phyloP scores from a whole-genome alignment of 2,797 vertebrate species.

The Otus scops region DNA sequence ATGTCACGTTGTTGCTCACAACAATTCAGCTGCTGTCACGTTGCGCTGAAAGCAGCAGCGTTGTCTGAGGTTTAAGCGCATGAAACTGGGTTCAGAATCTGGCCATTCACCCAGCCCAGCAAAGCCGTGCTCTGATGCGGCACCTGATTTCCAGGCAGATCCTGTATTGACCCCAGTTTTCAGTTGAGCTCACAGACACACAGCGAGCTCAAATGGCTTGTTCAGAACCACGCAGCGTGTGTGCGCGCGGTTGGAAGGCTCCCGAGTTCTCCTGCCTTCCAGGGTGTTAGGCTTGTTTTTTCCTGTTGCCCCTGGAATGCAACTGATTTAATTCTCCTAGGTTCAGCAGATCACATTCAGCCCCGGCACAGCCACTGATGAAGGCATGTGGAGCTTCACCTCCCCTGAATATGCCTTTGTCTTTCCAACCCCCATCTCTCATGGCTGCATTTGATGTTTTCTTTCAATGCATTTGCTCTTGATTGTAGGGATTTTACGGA shows the following conservation, averaged over 20 bases:
- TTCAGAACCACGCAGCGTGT: not conserved
- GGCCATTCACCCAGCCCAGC: not conserved
- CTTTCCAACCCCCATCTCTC: not conserved
- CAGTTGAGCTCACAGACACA: not conserved
- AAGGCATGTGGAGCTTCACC: not conserved
- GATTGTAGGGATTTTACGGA: conserved; percentile 91
- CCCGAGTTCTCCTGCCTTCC: conserved; percentile 6
- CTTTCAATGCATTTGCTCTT: conserved; percentile 14
- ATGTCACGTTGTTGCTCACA: not conserved
- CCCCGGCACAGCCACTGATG: not conserved
- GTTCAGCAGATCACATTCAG: conserved; percentile 17
- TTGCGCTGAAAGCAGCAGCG: not conserved
- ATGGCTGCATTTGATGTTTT: not conserved
- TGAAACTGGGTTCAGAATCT: not conserved
- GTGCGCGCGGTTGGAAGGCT: not conserved
- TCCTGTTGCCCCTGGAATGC: not conserved
- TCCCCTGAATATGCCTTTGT: not conserved
- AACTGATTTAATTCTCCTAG: conserved; percentile 7
- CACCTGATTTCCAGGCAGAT: not conserved
- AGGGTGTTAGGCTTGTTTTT: not conserved
- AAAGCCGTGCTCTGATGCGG: accelerated
- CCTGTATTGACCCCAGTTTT: not conserved
- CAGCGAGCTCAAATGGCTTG: not conserved
- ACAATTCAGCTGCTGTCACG: not conserved
- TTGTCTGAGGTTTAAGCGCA: not conserved